Conservation (phyloP, 2,113 vertebrate species). For the Pholis gunnellus region DNA sequence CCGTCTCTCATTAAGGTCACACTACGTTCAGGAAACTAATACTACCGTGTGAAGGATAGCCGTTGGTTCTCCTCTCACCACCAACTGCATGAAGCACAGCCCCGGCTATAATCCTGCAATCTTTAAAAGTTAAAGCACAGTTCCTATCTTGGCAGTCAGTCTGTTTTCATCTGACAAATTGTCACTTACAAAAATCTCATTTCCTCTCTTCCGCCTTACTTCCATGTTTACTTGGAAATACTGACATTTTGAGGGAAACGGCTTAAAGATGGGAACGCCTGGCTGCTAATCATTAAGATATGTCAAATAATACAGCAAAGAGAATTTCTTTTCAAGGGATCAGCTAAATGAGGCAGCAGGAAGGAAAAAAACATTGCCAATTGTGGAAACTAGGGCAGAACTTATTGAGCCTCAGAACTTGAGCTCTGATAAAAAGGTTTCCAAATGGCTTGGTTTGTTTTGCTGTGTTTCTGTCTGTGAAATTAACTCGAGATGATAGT, state of each 20-base stretch:
- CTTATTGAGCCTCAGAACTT: constrained; percentile 52
- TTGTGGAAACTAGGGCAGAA: constrained; percentile 69
- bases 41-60: background rate
- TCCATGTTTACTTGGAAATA: constrained; percentile 28
- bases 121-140: constrained; percentile 15
- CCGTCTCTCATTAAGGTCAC: background rate
- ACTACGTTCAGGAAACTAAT: background rate
- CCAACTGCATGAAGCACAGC: background rate
- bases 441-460: constrained; percentile 74
- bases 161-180: constrained; percentile 29
- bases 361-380: constrained; percentile 40
- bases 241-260: constrained; percentile 40
- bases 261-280: constrained; percentile 27
- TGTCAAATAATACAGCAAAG: constrained; percentile 44
- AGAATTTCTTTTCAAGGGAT: constrained; percentile 28
- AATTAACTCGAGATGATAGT: constrained; percentile 70
- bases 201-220: constrained; percentile 2
- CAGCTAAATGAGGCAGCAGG: constrained; percentile 43
- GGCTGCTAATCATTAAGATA: constrained; percentile 44
- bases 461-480: constrained; percentile 67
- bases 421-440: constrained; percentile 68
- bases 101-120: background rate
- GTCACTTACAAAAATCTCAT: constrained; percentile 44
- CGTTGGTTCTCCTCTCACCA: background rate
- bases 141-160: constrained; percentile 21